Conservation (phyloP, 1,140 invertebrate species). For the Ips typographus region DNA sequence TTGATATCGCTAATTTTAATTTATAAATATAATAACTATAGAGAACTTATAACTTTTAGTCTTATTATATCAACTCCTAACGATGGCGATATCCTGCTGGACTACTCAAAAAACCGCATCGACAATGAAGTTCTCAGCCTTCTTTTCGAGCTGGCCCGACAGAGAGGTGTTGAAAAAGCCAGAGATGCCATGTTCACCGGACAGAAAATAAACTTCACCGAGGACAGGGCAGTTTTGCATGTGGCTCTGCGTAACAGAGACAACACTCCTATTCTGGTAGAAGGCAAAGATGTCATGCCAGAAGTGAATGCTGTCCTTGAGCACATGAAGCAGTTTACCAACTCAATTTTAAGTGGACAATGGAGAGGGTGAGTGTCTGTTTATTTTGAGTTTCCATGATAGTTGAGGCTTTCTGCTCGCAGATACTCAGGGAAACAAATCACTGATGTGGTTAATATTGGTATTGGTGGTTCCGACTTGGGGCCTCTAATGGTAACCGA, state of each 20-base stretch:
- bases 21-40: too few relatives aligned
- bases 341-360: slow-evolving; percentile 66
- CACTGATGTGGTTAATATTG: slow-evolving; percentile 98
- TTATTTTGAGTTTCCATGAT: neutral
- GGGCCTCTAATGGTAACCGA: slow-evolving; percentile 99
- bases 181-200: slow-evolving; percentile 93
- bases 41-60: slow-evolving; percentile 56
- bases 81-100: slow-evolving; percentile 86
- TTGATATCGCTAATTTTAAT: too few relatives aligned
- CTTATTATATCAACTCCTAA: slow-evolving; percentile 71
- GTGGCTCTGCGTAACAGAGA: slow-evolving; percentile 87
- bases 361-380: slow-evolving; percentile 59
- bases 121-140: slow-evolving; percentile 73
- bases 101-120: slow-evolving; percentile 97
- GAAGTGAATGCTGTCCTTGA: slow-evolving; percentile 88
- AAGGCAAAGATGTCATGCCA: slow-evolving; percentile 92
- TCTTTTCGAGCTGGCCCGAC: slow-evolving; percentile 81
- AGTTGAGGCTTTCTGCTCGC: slow-evolving; percentile 10
- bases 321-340: slow-evolving; percentile 94
- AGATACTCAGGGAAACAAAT: slow-evolving; percentile 93
- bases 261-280: slow-evolving; percentile 77
- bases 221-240: slow-evolving; percentile 90
- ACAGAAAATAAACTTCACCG: slow-evolving; percentile 97
- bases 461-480: slow-evolving; percentile 98
- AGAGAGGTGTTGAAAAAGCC: slow-evolving; percentile 79